Base-by-base conservation (phyloP, 2,113 vertebrate species). In the Rhinolophus sinicus region DNA sequence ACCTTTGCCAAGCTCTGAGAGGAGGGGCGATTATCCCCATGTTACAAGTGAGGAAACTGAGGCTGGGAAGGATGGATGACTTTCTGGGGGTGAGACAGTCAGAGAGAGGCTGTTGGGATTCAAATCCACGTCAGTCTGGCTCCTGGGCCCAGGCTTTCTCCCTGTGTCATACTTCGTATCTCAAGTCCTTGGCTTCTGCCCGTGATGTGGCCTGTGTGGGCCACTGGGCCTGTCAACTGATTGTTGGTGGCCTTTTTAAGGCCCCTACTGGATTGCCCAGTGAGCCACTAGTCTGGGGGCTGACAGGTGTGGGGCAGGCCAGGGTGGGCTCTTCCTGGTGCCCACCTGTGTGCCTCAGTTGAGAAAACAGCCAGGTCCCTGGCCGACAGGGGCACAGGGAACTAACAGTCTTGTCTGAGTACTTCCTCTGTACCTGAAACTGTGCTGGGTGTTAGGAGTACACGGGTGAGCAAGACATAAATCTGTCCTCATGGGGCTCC, bases 11-110 rank as follows among this genome's bases (percentile, higher is more conserved):
- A 83, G 26, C 21, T 88, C 35, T 44, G 56, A 95, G 64, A 67
- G 30, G 64, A 94, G n/a, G 18, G 14, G 10, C n/a, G 67, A 76
- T 47, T 58, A 67, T 26, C 33, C 14, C 30, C 12, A 9, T 28
- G 26, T 90, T 26, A 69, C 69, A 87, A 40, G 58, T 90, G 16
- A 81, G 58, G 90, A 90, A 95, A 94, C 83, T 67, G 75, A 92
- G 84, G 50, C 72, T 64, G 21, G 11, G 44, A 88, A 92, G 30
- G 38, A 69, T n/a, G 5, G 38, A 47, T n/a, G 81, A 83, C 26
- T 65, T 62, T 95, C 47, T 56, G 4, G 47, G 50, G 15, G 8
- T 64, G 77, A 33, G 56, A 64, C 12, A 85, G 72, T 64, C 56
- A 78, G 44, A 77, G 73, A 87, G 16, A 60, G n/a, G 21, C 69